Base-by-base conservation (phyloP, 1,140 invertebrate genomes). In the Phenacoccus solenopsis region DNA sequence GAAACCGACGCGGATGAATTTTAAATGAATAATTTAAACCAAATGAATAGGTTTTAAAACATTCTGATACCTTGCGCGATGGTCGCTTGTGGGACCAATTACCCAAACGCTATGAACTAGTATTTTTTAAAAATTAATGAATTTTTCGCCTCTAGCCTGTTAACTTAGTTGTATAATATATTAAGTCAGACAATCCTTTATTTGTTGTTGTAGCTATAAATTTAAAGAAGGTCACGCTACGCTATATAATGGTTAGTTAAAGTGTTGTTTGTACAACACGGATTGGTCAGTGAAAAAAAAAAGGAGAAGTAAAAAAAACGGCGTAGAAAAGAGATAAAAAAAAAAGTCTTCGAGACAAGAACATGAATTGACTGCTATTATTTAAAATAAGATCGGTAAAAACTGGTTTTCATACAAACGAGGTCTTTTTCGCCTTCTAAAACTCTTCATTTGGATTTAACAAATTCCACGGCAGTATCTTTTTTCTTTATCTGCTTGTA, bases 161-260 rank as follows among this genome's bases (percentile, higher is more conserved):
- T 64, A 64, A 64, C 59, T 64, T 64, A 64, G 59, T 64, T 64
- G 59, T 64, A 64, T 64, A 64, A 64, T 64, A 64, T 64, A 64
- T 64, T 64, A 64, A 64, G 59, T 64, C 59, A 27, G 59, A 64
- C 59, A 64, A 64, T 64, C 59, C 59, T 64, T 64, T 64, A 64
- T 64, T 64, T 64, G 59, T 64, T 64, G 59, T 64, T 64, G 59
- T 64, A 64, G 59, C 59, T 27, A 64, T 64, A 64, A 64, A 64
- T 64, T 64, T 64, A 64, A 64, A 64, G 59, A 64, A 64, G 59
- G 59, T 64, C 59, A 64, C 59, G 59, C 59, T 64, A 64, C 21
- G 59, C 59, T 24, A 27, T 64, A 27, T 25, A 64, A 64, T 64
- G 59, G 59, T 64, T 64, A 64, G 59, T 64, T 64, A 64, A 64